Base-by-base conservation (phyloP, 2,113 vertebrate species). In the Gavia stellata region DNA sequence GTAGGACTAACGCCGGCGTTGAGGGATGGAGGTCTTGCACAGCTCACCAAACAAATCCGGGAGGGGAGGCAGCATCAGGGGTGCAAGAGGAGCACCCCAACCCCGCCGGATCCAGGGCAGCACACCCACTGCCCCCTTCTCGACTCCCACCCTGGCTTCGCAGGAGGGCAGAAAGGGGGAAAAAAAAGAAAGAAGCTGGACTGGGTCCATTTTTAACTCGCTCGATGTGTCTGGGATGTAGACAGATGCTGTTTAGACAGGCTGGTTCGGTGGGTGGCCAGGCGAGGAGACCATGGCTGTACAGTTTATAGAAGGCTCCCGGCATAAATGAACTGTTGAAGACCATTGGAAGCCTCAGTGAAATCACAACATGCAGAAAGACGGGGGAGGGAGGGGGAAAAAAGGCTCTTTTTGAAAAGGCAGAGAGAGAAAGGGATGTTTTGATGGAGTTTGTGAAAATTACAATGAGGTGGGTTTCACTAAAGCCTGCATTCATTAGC, bases 321-420 rank as follows among this genome's bases (percentile, higher is more conserved):
- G 38, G 98, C 98, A 98, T 97, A 99, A 98, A 98, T 99, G 98
- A 99, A 98, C 99, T 99, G 99, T 99, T 99, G 98, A 99, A 98
- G 98, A 98, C 98, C 98, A 98, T 98, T 97, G 98, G 98, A 98
- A 99, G 98, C 97, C 98, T 98, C 98, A 98, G 97, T 99, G 99
- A 98, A 99, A 99, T 99, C 99, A 99, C 98, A 99, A 99, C 99
- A 99, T 97, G 96, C 94, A 94, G 96, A 92, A 97, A 97, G 89
- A 94, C 12, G 44, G 94, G 91, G 83, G 93, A 88, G 82, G 81
- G 91, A 79, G 52, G 63, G 52, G 9, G 83, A 84, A 92, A 92
- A 80, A 66, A 19, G 93, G 40, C 56, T 87, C 81, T 78, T 81
- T 86, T 86, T 77, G 33, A 50, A 70, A 85, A 50, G 24, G 61